Evolutionary conservation across 2,888 invertebrate species (phyloP), one percentile per base, ranked within the genome.

Genomic region (Chironomus riparius): DNA sequence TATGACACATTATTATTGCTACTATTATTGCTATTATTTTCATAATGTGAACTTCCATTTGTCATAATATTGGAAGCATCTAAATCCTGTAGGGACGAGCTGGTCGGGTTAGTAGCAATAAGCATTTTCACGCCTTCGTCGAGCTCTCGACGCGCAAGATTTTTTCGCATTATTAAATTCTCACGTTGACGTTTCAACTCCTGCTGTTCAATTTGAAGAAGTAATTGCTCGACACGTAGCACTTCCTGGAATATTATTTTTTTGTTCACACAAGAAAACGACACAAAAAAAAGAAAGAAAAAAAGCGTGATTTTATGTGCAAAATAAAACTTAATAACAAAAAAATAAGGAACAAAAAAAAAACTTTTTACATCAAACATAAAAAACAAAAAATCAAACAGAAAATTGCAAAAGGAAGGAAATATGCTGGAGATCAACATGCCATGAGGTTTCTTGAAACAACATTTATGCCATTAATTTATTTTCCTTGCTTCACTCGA

Each of bases 131-230:
- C 82, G 70, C 83, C 83, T 79, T 84, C 83, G 75, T 84, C 83
- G 77, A 88, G 84, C 72, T 83, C 84, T 12, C 83, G 81, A 1
- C 87, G 84, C n/a, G 87, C 88, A 80, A 89, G 86, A 79, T 85
- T 86, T 80, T 91, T 91, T 62, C 89, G 87, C 79, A 88, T 85
- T 21, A 91, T 84, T 10, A 92, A 83, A 81, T 91, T 92, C 79
- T 91, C 92, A 12, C 91, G 86, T 80, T 92, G 91, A 3, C 92
- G 86, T 78, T 91, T 88, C 12, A 92, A 81, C 81, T 92, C 92
- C 81, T 92, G 92, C 82, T 91, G 90, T 81, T 93, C 92, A 68
- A 91, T 82, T 81, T 93, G 92, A 4, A 92, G 82, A 2, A 93
- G 85, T 83, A 93, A 92, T 68, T 92, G 87, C 84, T 93, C 92